A percentile compares a stretch with the other conserved stretches of the same genome.
Evolutionary conservation across 2,888 invertebrate genomes (phyloP).

Genomic region (Epistrophella euchroma): DNA sequence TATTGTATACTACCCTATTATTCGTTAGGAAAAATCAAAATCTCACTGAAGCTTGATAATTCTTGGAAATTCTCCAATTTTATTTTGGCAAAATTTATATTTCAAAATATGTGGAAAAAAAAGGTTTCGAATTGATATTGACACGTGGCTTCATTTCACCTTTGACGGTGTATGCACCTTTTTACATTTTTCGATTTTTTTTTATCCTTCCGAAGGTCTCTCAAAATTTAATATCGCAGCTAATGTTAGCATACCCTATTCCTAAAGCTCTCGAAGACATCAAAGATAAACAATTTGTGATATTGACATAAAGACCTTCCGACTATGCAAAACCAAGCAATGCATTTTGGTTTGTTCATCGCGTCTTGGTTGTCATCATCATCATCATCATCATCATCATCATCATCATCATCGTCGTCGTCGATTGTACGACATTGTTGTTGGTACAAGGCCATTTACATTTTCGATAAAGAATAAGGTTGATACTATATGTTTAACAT

Average conservation of each 20-base stretch:
- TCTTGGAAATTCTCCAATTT: neutral
- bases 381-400: slow-evolving; percentile 28
- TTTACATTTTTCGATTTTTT: no score
- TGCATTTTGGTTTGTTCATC: slow-evolving; percentile 54
- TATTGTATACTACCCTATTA: slow-evolving; percentile 19
- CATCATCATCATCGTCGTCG: slow-evolving; percentile 34
- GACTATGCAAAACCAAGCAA: slow-evolving; percentile 60
- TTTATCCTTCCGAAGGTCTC: no score
- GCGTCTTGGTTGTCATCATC: slow-evolving; percentile 2
- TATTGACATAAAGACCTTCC: slow-evolving; percentile 73
- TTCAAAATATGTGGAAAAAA: neutral
- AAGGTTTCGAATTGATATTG: neutral
- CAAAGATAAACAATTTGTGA: slow-evolving; percentile 72
- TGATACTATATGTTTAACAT: slow-evolving; percentile 23
- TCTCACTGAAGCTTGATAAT: neutral
- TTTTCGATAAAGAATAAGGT: slow-evolving; percentile 2
- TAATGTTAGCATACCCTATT: neutral
- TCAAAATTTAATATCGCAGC: neutral
- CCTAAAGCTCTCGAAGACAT: slow-evolving; percentile 61
- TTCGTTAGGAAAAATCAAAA: neutral
- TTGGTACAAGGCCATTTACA: slow-evolving; percentile 21
- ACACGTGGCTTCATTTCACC: neutral
- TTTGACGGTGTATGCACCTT: neutral
- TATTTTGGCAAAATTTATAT: neutral
- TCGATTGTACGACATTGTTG: slow-evolving; percentile 43